Evolutionary conservation across 1,140 invertebrate species (phyloP), one percentile per base, ranked within the genome.

Genomic region (Diabrotica virgifera): DNA sequence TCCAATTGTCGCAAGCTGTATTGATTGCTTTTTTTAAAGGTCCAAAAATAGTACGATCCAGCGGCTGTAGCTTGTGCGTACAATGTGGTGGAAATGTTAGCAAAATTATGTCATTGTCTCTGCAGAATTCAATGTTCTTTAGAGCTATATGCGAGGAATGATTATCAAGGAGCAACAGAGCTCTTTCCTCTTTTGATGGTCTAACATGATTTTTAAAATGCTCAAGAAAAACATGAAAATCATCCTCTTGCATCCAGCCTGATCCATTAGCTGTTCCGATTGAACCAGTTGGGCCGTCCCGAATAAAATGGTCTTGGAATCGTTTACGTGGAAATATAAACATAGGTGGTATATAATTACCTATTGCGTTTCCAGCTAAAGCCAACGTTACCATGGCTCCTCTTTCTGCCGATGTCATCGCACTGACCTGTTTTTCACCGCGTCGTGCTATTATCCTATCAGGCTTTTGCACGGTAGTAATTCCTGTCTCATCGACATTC

Each of bases 401-500:
- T 24, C 40, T n/a, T 59, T 84, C 80, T 5, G 67, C 78, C n/a
- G 78, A 80, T 6, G 80, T 82, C 7, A 81, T 64, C 10, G 66
- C 13, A 12, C 80, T 77, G 8, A 83, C 74, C 76, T 83, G 80
- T 67, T 79, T 81, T 9, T 46, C 53, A n/a, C 78, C 77, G 69
- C 68, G 72, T 36, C 10, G 38, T 58, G 75, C 73, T 40, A 80
- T 46, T 38, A 79, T n/a, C n/a, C 60, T 75, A 24, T 67, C 64
- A 14, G 74, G 73, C 61, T 74, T 74, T 67, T 78, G 80, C 5
- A 83, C 81, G n/a, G 81, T 83, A 6, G 80, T 82, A 14, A 79
- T 70, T 7, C 77, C 78, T 5, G 63, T 80, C 70, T 83, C 80
- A 72, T 82, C 80, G 13, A 81, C 70, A 68, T 83, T 82, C 64